Evolutionary conservation across 2,113 vertebrate species (phyloP).

Genomic region (Urocolius indicus): DNA sequence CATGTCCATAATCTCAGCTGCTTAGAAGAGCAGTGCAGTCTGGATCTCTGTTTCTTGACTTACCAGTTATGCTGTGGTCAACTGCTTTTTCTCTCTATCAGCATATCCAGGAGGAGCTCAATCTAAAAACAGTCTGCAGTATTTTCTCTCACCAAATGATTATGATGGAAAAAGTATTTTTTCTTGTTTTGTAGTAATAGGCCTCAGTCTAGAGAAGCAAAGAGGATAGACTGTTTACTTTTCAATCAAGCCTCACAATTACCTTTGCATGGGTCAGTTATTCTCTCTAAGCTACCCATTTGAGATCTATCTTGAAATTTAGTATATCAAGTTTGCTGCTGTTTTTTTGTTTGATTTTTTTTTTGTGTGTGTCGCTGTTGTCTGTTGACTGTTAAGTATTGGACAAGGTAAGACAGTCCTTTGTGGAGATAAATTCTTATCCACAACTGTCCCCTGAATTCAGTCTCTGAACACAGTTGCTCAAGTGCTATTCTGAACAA

Average conservation of each 20-base stretch:
- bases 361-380: not conserved
- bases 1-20: not conserved
- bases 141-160: not conserved
- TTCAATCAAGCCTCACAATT: not conserved
- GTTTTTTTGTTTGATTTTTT: not conserved
- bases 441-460: not conserved
- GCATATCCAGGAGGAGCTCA: not conserved
- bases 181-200: not conserved
- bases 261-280: not conserved
- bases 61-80: not conserved
- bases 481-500: not conserved
- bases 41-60: not conserved
- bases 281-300: not conserved
- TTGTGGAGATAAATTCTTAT: not conserved
- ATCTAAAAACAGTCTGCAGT: not conserved
- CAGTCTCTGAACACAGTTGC: not conserved
- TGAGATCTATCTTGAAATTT: not conserved
- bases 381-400: not conserved
- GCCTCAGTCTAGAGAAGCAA: not conserved
- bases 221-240: not conserved
- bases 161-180: not conserved
- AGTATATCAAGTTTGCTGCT: not conserved
- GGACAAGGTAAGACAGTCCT: not conserved
- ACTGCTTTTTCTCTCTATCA: not conserved
- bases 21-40: not conserved